phyloP scores from a whole-genome alignment of 2,888 invertebrate genomes.

The Biston stratarius region DNA sequence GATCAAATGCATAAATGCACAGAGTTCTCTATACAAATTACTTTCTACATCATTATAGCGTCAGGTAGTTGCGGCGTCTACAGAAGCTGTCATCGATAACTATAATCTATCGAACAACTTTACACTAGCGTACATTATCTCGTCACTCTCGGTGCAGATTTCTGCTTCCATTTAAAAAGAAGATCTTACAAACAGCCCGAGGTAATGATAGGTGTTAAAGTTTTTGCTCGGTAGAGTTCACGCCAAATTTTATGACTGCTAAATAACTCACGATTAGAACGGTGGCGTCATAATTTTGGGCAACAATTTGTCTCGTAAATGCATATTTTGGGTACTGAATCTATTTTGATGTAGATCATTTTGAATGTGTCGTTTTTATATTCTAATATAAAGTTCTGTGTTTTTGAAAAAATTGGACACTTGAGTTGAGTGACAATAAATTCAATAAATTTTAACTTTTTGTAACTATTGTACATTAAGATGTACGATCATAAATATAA shows the following conservation, averaged over 20 bases:
- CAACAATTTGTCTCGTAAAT: neutral
- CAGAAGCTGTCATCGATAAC: constrained; percentile 20
- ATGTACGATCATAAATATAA: too few relatives aligned
- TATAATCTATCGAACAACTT: constrained; percentile 1
- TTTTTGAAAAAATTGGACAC: too few relatives aligned
- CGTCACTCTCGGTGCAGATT: constrained; percentile 9
- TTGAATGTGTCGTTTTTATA: too few relatives aligned
- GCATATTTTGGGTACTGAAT: neutral
- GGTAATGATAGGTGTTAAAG: constrained; percentile 44
- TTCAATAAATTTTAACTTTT: too few relatives aligned
- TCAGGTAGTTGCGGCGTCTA: neutral
- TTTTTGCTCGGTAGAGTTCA: constrained; percentile 23
- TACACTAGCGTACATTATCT: constrained; percentile 18
- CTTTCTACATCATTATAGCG: constrained; percentile 8
- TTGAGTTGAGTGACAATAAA: too few relatives aligned
- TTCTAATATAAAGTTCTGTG: too few relatives aligned
- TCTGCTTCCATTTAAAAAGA: constrained; percentile 24
- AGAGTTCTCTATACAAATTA: neutral
- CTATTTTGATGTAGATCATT: too few relatives aligned
- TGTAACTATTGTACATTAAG: too few relatives aligned
- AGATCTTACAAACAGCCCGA: constrained; percentile 30
- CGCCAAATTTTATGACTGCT: neutral
- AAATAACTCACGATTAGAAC: neutral
- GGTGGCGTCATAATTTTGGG: neutral
- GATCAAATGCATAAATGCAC: neutral